Conservation (phyloP, 2,888 invertebrate genomes). For the Apotomis turbidana region DNA sequence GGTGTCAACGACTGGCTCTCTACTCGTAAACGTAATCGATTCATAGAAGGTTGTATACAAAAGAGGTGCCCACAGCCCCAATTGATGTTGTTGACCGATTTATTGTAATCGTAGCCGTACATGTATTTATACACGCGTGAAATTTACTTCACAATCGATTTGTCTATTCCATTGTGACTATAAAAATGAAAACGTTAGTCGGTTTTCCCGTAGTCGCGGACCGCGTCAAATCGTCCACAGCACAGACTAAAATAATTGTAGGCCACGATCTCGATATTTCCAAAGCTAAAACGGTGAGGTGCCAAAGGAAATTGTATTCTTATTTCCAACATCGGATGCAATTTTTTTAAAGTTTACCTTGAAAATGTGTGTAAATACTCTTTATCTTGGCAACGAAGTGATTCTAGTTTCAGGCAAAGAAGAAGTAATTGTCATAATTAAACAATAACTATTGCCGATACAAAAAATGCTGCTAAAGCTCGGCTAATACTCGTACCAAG, state of each 20-base stretch:
- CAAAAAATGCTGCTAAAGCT: too few species aligned
- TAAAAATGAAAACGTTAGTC: neutral
- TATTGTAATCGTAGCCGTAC: neutral
- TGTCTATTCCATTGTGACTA: slow-evolving; percentile 12
- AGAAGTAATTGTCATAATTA: too few species aligned
- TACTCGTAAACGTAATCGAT: too few species aligned
- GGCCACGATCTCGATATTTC: slow-evolving; percentile 14
- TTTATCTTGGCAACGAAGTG: too few species aligned
- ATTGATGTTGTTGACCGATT: slow-evolving; percentile 34
- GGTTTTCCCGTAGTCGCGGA: neutral
- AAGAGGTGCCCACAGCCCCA: neutral
- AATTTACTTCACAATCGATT: slow-evolving; percentile 17
- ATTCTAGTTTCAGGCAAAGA: too few species aligned
- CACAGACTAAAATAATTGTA: slow-evolving; percentile 26
- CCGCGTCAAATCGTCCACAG: slow-evolving; percentile 8
- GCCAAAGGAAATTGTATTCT: neutral
- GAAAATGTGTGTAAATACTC: too few species aligned
- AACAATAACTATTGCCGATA: too few species aligned
- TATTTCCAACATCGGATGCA: neutral
- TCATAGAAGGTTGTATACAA: too few species aligned
- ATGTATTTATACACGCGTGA: slow-evolving; percentile 9
- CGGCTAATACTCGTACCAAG: neutral
- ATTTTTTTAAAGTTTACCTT: too few species aligned
- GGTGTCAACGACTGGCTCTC: too few species aligned
- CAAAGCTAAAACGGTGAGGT: neutral